Base-by-base conservation (phyloP, 2,888 invertebrate genomes). In the Hoplodrina blanda region DNA sequence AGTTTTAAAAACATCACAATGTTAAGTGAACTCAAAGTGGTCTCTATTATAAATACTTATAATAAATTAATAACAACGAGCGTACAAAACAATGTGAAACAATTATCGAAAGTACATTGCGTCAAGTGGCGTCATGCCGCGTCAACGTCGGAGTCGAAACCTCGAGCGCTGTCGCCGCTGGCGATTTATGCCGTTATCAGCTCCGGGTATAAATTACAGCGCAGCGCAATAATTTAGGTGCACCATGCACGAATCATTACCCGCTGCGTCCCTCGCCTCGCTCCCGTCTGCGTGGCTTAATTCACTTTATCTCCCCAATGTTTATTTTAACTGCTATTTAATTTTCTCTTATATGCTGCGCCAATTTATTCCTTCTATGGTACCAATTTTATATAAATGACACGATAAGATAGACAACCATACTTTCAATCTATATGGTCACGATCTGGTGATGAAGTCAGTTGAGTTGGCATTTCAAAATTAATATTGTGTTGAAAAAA, bases 241-340 rank as follows among this genome's bases (percentile, higher is more conserved):
- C 92, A 92, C 94, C 91, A 92, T 94, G 93, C 94, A 94, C 94
- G 95, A 94, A 95, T 95, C 95, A 95, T 95, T 95, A 93, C 96
- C 94, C 94, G 92, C 95, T 94, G 95, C 90, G 93, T 86, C 85
- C 87, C 74, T 66, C 79, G 74, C 81, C 74, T 63, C 64, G 65
- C 77, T 83, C 88, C 89, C 87, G 85, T 86, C 89, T 88, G 89
- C 89, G 90, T 89, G 89, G 88, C 91, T 94, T 94, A 94, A 94
- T 95, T 95, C 92, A 92, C 91, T 94, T 94, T 94, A 94, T 94
- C 92, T 91, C 89, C 83, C 89, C 87, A 90, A 90, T 89, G 88
- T 91, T 93, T 91, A 91, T 88, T 91, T 90, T 91, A 93, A 93
- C 90, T 89, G 89, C 87, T 86, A 89, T 92, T 92, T 90, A 89